phyloP scores from a whole-genome alignment of 2,797 vertebrate genomes.

The Heliangelus exortis region DNA sequence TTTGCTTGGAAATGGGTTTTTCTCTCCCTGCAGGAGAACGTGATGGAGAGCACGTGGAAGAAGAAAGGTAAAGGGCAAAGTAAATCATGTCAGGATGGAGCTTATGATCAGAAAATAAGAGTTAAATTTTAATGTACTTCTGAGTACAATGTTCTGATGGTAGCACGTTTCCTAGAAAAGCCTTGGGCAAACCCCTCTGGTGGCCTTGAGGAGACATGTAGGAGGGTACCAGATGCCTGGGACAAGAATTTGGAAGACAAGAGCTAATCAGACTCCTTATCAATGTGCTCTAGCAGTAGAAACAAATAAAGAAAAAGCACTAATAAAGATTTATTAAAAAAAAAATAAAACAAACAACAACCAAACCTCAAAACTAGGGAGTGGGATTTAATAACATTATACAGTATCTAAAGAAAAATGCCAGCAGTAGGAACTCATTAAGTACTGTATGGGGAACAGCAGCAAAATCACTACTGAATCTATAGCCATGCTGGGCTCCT shows the following conservation, averaged over 20 bases:
- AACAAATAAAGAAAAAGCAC: background rate
- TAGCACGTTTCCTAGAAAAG: background rate
- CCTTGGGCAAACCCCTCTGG: background rate
- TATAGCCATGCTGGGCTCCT: slow-evolving; percentile 1
- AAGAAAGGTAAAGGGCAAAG: background rate
- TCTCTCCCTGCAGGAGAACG: background rate
- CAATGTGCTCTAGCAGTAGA: background rate
- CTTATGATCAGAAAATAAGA: background rate
- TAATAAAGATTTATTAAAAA: background rate
- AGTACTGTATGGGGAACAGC: background rate
- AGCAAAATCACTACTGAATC: background rate
- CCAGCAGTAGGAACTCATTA: slow-evolving; percentile 49
- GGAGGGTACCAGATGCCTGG: background rate
- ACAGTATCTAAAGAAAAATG: slow-evolving; percentile 4
- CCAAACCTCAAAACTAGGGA: background rate
- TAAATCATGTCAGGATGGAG: background rate
- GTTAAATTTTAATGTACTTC: background rate
- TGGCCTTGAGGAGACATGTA: background rate
- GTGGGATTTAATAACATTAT: slow-evolving; percentile 27
- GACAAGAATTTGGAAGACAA: background rate
- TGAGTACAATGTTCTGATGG: background rate
- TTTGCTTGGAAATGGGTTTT: background rate
- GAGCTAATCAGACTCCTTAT: background rate
- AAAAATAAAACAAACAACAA: too few species aligned
- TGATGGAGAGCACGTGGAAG: background rate